phyloP scores from a whole-genome alignment of 2,797 vertebrate genomes.

The Acridotheres tristis region DNA sequence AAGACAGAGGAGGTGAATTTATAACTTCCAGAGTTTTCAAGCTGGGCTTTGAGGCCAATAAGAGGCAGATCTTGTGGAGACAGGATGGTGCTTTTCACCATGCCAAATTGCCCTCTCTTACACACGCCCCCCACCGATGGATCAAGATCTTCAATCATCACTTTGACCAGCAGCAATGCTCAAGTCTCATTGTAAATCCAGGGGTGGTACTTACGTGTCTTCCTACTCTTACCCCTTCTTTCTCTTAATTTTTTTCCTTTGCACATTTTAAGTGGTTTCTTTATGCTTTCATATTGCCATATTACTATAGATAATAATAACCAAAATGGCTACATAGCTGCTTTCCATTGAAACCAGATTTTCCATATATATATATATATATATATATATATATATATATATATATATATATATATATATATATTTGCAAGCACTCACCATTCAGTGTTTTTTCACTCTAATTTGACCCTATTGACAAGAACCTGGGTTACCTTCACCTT shows the following conservation, averaged over 20 bases:
- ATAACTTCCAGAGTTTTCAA: not conserved
- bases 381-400: not conserved
- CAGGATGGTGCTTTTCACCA: not conserved
- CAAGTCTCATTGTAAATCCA: not conserved
- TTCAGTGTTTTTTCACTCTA: not conserved
- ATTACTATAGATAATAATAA: not conserved
- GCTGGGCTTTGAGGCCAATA: accelerated
- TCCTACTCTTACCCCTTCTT: not conserved
- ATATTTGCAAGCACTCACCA: not conserved
- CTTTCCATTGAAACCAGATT: not conserved
- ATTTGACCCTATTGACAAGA: not conserved
- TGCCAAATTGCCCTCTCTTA: not conserved
- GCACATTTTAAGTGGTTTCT: not conserved
- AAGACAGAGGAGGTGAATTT: not conserved
- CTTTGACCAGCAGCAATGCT: not conserved
- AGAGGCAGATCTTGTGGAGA: not conserved
- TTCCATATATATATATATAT: not conserved
- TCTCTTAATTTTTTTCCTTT: not conserved
- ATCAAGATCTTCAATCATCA: not conserved
- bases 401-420: too few relatives aligned
- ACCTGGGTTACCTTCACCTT: not conserved
- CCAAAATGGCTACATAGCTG: not conserved
- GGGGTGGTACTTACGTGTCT: not conserved
- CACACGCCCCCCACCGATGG: accelerated
- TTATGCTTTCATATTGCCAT: not conserved